These are phyloP conservation scores for Agonopterix arenella DNA, from an alignment of 2,888 invertebrate species.

Conservation along the genomic window DNA sequence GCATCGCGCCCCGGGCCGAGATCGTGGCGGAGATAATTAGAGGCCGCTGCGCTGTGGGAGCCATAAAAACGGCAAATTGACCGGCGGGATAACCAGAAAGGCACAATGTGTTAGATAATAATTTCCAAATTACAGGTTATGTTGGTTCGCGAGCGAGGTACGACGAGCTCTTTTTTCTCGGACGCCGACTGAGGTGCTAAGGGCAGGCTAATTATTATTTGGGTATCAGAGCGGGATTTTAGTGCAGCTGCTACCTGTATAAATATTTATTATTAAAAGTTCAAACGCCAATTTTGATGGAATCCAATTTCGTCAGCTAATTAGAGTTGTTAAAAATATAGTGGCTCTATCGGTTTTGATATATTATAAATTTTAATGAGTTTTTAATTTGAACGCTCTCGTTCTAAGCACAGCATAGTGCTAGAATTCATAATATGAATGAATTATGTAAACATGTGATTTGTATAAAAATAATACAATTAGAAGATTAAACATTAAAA, in stretches of 20 bases:
- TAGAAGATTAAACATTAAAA: too few relatives aligned
- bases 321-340: conserved; percentile 29
- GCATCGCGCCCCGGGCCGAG: conserved; percentile 56
- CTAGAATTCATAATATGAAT: too few relatives aligned
- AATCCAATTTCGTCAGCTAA: conserved; percentile 52
- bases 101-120: conserved; percentile 78
- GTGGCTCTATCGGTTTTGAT: too few relatives aligned
- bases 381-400: too few relatives aligned
- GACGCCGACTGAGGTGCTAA: conserved; percentile 71
- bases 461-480: too few relatives aligned
- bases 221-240: conserved; percentile 70
- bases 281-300: conserved; percentile 67
- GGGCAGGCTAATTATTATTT: conserved; percentile 76
- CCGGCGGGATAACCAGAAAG: conserved; percentile 77
- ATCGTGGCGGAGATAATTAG: conserved; percentile 74
- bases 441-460: too few relatives aligned
- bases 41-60: conserved; percentile 73
- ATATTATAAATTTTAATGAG: too few relatives aligned
- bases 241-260: conserved; percentile 77
- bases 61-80: conserved; percentile 77
- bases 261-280: conserved; percentile 74
- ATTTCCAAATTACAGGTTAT: conserved; percentile 77
- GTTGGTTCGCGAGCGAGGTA: conserved; percentile 66
- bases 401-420: too few relatives aligned
- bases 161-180: conserved; percentile 62